These are phyloP conservation scores for Sthenelais limicola DNA, from an alignment of 2,888 invertebrate genomes.

Conservation along the genomic window DNA sequence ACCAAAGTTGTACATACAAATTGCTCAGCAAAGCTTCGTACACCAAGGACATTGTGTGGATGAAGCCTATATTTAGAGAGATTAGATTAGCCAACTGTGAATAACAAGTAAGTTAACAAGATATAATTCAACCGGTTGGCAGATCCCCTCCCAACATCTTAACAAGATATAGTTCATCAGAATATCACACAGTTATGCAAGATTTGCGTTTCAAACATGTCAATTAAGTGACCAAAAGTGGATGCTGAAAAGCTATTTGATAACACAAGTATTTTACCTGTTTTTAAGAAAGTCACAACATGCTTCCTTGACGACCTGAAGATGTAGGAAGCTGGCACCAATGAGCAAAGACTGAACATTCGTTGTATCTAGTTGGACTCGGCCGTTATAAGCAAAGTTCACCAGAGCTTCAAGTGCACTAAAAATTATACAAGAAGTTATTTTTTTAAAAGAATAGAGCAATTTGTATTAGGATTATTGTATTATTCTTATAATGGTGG, in stretches of 20 bases:
- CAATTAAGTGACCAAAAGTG: background rate
- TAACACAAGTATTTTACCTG: slow-evolving; percentile 73
- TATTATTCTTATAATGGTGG: too few relatives aligned
- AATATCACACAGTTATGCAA: too few relatives aligned
- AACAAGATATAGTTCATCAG: too few relatives aligned
- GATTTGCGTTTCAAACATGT: too few relatives aligned
- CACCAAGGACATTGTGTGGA: slow-evolving; percentile 85
- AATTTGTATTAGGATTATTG: background rate
- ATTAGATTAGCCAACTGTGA: too few relatives aligned
- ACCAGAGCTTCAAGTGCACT: slow-evolving; percentile 86
- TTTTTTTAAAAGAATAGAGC: background rate
- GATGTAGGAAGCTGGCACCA: slow-evolving; percentile 86
- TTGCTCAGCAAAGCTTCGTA: slow-evolving; percentile 85
- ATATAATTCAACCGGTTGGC: too few relatives aligned
- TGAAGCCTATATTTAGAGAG: slow-evolving; percentile 77
- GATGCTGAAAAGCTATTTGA: background rate
- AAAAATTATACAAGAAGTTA: slow-evolving; percentile 57
- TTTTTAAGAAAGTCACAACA: slow-evolving; percentile 86
- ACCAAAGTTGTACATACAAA: slow-evolving; percentile 81
- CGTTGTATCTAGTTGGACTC: slow-evolving; percentile 82
- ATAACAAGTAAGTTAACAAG: too few relatives aligned
- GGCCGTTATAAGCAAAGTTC: slow-evolving; percentile 87
- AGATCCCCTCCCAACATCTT: too few relatives aligned
- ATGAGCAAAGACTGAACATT: slow-evolving; percentile 90
- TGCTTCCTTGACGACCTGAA: slow-evolving; percentile 85